These are phyloP conservation scores for Ceratothoa steindachneri DNA, from an alignment of 2,888 invertebrate genomes.

Conservation along the genomic window DNA sequence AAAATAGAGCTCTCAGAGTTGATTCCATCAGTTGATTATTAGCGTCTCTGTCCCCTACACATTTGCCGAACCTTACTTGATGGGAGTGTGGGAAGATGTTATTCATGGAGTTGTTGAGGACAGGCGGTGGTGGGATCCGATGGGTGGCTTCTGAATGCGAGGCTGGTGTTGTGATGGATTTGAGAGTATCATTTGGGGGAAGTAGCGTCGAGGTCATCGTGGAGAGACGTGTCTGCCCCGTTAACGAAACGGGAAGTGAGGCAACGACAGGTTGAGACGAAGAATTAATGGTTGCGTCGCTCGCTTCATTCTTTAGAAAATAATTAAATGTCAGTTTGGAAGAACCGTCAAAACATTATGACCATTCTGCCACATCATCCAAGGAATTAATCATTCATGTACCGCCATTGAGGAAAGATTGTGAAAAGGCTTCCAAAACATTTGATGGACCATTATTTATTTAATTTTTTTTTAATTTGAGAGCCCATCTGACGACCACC, in stretches of 20 bases:
- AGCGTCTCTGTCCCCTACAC: too few species aligned
- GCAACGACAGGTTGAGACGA: neutral
- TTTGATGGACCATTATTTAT: too few species aligned
- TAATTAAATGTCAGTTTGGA: too few species aligned
- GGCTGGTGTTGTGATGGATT: neutral
- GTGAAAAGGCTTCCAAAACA: too few species aligned
- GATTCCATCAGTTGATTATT: too few species aligned
- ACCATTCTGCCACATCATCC: too few species aligned
- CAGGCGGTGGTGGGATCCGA: constrained; percentile 30
- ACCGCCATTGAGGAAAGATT: too few species aligned
- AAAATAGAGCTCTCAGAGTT: too few species aligned
- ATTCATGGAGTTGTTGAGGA: constrained; percentile 41
- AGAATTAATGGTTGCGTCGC: neutral
- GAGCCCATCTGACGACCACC: too few species aligned
- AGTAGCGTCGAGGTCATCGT: constrained; percentile 33
- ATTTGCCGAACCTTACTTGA: constrained; percentile 30
- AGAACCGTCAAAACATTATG: too few species aligned
- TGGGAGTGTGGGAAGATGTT: constrained; percentile 40
- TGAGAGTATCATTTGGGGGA: constrained; percentile 28
- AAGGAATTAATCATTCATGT: too few species aligned
- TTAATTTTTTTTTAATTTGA: too few species aligned
- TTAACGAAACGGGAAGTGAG: constrained; percentile 1
- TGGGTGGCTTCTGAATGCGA: constrained; percentile 17
- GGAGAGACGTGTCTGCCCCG: constrained; percentile 31
- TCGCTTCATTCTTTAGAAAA: neutral